Evolutionary conservation across 2,797 vertebrate species (phyloP), one percentile per base, ranked within the genome.

Genomic region (Mus caroli): DNA sequence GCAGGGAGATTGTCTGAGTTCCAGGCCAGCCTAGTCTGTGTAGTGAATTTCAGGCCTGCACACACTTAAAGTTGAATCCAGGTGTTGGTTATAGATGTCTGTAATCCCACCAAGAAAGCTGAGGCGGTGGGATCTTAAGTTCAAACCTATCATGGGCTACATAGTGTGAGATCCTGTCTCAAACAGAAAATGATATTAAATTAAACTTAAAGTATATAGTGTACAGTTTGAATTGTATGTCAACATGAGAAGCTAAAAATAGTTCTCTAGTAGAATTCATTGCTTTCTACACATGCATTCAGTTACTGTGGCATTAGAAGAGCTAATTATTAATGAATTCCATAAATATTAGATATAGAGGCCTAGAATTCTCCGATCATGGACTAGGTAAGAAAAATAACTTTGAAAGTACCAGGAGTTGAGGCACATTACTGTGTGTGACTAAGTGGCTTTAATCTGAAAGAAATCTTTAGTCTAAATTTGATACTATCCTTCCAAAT

Each of bases 191-290:
- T 22, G 5, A 22, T 31, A 46, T 60, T 37, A 73, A 73, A 54
- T 87, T 75, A 56, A 56, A 75, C 52, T 58, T 75, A 54, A 64
- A 50, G 62, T 62, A 19, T 24, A n/a, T 52, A 22, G 52, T 78
- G 22, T 89, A 73, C 54, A 93, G 67, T 87, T 96, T 94, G 83
- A 84, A 97, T 79, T 4, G 10, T 40, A 19, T 52, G 24, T 88
- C 52, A 54, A 52, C 91, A 87, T 64, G 93, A 71, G 34, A 50
- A 24, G 64, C 9, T 73, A 73, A 87, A 92, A 62, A 82, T 19
- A 52, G 71, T 62, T 88, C 34, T 6, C 31, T 64, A 1, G 28
- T 60, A 54, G 58, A 34, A 60, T 64, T 40, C 87, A 64, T 73
- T 26, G 8, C 46, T 85, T 95, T 22, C 37, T 37, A 88, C 26